Percentiles rank a stretch among this genome's conserved stretches.
These are phyloP conservation scores for Drosophila formosana DNA, from an alignment of 2,888 invertebrate genomes.

Conservation along the genomic window DNA sequence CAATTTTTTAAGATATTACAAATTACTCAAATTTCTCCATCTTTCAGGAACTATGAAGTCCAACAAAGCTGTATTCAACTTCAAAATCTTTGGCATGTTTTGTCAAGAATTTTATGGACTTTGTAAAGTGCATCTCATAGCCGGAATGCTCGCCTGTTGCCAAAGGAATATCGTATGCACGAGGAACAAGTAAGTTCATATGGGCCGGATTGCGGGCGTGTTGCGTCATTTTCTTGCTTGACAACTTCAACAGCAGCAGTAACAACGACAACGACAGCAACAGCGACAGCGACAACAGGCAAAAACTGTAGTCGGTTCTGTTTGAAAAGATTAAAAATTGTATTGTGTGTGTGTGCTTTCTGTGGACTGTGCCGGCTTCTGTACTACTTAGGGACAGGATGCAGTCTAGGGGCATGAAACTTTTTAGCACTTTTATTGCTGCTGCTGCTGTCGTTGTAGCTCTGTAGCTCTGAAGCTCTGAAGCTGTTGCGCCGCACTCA, in stretches of 20 bases:
- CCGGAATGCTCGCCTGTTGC: neutral
- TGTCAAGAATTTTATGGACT: neutral
- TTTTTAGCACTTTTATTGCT: slow-evolving; percentile 77
- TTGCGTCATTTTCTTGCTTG: slow-evolving; percentile 57
- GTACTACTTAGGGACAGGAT: slow-evolving; percentile 61
- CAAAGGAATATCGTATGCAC: slow-evolving; percentile 13
- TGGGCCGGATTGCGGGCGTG: slow-evolving; percentile 42
- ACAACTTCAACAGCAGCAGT: slow-evolving; percentile 56
- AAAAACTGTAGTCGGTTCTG: slow-evolving; percentile 42
- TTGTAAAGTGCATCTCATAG: slow-evolving; percentile 7
- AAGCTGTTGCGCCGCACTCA: slow-evolving; percentile 39
- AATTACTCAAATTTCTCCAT: no score
- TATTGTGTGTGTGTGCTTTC: slow-evolving; percentile 41
- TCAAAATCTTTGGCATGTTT: neutral
- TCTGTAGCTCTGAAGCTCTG: slow-evolving; percentile 11
- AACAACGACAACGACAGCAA: slow-evolving; percentile 22
- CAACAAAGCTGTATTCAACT: slow-evolving; percentile 2
- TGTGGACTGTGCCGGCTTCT: slow-evolving; percentile 13
- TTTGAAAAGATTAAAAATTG: slow-evolving; percentile 71
- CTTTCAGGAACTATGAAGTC: neutral
- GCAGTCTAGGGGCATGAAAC: slow-evolving; percentile 75
- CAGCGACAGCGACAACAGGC: slow-evolving; percentile 23
- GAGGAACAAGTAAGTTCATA: slow-evolving; percentile 25
- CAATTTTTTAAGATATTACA: no score
- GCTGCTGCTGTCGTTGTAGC: slow-evolving; percentile 33